Conservation (phyloP, 2,797 vertebrate genomes). For the Enteromius mattozi region DNA sequence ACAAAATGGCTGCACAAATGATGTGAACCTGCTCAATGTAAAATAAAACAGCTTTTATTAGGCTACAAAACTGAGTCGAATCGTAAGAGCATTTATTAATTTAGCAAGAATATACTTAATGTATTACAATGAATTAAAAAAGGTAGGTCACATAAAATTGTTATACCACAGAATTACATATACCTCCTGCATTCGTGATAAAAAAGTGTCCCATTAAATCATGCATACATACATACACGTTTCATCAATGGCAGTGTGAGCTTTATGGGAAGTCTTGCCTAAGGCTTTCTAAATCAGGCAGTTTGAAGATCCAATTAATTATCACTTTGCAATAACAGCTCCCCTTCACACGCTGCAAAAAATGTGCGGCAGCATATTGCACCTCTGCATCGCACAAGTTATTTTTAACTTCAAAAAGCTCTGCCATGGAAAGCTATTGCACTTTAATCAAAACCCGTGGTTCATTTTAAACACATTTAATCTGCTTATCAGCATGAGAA, state of each 20-base stretch:
- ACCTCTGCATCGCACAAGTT: constrained; percentile 55
- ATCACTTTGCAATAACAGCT: constrained; percentile 51
- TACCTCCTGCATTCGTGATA: neutral
- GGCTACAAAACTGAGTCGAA: neutral
- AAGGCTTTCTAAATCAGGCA: constrained; percentile 45
- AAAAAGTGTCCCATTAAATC: constrained; percentile 14
- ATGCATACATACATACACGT: neutral
- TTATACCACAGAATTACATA: neutral
- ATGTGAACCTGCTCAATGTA: neutral
- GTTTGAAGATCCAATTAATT: constrained; percentile 50
- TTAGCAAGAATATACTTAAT: neutral
- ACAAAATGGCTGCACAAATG: neutral
- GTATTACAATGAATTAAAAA: neutral
- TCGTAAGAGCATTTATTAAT: neutral
- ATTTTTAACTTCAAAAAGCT: constrained; percentile 57
- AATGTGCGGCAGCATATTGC: constrained; percentile 49
- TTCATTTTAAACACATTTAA: constrained; percentile 29
- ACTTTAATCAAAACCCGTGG: constrained; percentile 37
- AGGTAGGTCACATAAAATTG: neutral
- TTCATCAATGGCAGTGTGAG: constrained; percentile 25
- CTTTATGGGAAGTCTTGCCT: constrained; percentile 27
- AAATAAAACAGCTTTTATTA: neutral
- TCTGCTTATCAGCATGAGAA: constrained; percentile 35
- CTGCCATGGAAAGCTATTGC: neutral
- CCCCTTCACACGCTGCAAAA: constrained; percentile 48